Base-by-base conservation (phyloP, 1,140 invertebrate species). In the Drosophila nannoptera region DNA sequence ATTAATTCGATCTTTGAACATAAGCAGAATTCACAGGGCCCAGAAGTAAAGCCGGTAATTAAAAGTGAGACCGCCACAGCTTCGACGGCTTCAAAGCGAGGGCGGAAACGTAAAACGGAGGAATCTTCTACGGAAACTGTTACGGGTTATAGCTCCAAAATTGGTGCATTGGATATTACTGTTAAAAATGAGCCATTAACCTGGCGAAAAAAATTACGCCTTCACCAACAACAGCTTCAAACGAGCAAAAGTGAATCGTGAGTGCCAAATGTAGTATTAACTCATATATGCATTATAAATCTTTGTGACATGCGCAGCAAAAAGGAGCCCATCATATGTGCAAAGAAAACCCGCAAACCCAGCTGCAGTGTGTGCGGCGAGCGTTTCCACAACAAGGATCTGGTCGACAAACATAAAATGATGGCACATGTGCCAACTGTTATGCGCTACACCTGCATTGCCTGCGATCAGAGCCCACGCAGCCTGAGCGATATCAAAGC, bases 391-490 rank as follows among this genome's bases (percentile, higher is more conserved):
- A 80, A 32, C 62, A 89, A 88, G 69, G 70, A 72, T n/a, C 50
- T 72, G 7, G 65, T 75, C 8, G 84, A 89, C 4, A 52, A 73
- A 43, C 88, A 89, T 40, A 72, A 83, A 7, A 46, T 31, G 6
- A 11, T 7, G 4, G 31, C 22, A 5, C 88, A 89, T 56, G 43
- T 80, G 7, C 88, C 88, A 1, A 77, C 56, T 4, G 72, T 89
- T 14, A 52, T 65, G 32, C 87, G 83, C 6, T 89, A 87, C 45
- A 42, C 60, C 8, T 89, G 88, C 61, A 76, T 74, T 35, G 78
- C 81, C 6, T 89, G 88, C 35, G 78, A 87, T 65, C 88, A 89
- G 61, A 80, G 53, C 5, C 75, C 88, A 16, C 60, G 81, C 14
- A 87, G 70, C 33, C 70, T 56, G 12, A 74, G 69, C 50, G 88